Evolutionary conservation across 2,797 vertebrate species (phyloP).

Genomic region (Spheniscus humboldti): DNA sequence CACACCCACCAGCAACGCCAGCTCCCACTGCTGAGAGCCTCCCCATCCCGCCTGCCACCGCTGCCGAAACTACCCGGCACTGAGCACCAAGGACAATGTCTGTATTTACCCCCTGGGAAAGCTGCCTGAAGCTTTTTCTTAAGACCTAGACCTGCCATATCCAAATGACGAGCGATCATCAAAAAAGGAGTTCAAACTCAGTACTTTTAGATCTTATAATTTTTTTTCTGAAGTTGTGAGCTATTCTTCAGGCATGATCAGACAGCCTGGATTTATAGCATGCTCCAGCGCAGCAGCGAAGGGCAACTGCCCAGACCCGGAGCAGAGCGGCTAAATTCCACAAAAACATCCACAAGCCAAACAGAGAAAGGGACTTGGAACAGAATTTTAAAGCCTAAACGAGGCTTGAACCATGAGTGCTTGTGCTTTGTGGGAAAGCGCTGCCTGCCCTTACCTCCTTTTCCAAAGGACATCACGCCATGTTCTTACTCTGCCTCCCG

Average conservation of each 20-base stretch:
- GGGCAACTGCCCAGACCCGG: neutral
- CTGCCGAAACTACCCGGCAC: neutral
- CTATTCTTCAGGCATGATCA: neutral
- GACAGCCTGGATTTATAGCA: neutral
- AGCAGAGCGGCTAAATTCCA: neutral
- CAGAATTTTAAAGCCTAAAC: neutral
- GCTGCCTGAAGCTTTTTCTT: neutral
- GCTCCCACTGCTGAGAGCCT: neutral
- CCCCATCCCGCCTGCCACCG: fast-evolving
- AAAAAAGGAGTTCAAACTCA: neutral
- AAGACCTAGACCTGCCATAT: neutral
- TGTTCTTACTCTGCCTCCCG: neutral
- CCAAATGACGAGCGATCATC: fast-evolving
- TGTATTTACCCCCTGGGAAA: neutral
- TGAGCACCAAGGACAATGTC: fast-evolving
- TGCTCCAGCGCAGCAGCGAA: neutral
- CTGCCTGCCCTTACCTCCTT: slow-evolving; percentile 24
- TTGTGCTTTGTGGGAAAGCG: neutral
- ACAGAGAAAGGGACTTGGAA: neutral
- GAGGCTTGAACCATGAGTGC: neutral
- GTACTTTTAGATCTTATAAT: neutral
- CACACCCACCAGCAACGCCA: neutral
- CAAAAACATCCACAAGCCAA: neutral
- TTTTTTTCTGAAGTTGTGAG: neutral
- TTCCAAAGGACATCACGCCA: neutral